Evolutionary conservation across 1,140 invertebrate species (phyloP).

Genomic region (Drosophila nigromelanica): DNA sequence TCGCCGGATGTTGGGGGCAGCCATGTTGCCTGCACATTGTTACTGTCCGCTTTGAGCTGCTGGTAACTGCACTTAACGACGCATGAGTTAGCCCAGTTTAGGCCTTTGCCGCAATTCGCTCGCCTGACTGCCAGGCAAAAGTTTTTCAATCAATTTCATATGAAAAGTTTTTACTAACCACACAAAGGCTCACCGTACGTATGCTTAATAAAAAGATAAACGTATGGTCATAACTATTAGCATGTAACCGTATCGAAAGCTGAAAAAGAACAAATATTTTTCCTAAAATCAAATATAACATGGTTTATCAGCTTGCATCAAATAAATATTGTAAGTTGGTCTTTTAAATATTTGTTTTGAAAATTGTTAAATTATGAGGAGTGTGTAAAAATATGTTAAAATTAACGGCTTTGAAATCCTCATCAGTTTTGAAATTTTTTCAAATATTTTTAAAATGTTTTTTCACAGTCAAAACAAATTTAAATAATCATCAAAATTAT

Average conservation of each 20-base stretch:
- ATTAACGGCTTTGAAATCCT: too few relatives aligned
- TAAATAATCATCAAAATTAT: conserved; percentile 44
- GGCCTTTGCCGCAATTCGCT: conserved; percentile 21
- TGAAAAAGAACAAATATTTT: too few relatives aligned
- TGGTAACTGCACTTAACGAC: conserved; percentile 43
- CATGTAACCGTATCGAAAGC: background rate
- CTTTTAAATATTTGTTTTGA: too few relatives aligned
- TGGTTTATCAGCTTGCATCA: too few relatives aligned
- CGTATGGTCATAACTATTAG: conserved; percentile 20
- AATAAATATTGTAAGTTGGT: too few relatives aligned
- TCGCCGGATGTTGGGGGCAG: background rate
- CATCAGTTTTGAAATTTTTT: too few relatives aligned
- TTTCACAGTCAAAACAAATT: conserved; percentile 49
- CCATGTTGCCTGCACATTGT: conserved; percentile 1
- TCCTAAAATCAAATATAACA: too few relatives aligned
- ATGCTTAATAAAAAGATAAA: conserved; percentile 53
- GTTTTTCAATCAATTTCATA: conserved; percentile 37
- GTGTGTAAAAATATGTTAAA: too few relatives aligned
- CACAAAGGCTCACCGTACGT: conserved; percentile 40
- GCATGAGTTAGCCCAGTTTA: conserved; percentile 20
- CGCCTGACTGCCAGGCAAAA: conserved; percentile 37
- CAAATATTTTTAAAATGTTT: too few relatives aligned
- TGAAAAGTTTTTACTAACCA: conserved; percentile 15
- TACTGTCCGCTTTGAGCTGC: conserved; percentile 3
- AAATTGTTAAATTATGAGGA: too few relatives aligned